Conservation (phyloP, 2,113 vertebrate species). For the Acrocephalus arundinaceus region DNA sequence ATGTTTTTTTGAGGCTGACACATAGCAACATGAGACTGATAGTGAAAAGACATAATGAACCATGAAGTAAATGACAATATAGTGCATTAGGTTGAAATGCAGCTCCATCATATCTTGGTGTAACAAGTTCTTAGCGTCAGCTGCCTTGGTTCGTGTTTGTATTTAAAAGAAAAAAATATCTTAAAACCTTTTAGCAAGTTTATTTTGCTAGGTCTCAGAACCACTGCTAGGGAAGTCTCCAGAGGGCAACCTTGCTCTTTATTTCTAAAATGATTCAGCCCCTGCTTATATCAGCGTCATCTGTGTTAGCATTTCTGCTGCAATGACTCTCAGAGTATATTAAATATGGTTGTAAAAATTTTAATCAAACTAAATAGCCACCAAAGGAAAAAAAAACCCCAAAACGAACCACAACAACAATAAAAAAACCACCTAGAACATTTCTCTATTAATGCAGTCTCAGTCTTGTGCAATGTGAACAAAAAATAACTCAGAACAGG, state of each 20-base stretch:
- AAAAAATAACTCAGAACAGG: background rate
- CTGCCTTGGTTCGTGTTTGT: background rate
- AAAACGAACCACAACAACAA: no score
- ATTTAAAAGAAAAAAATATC: background rate
- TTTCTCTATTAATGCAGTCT: background rate
- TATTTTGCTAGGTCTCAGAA: background rate
- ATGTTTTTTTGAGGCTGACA: background rate
- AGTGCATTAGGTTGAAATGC: background rate
- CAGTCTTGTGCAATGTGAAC: background rate
- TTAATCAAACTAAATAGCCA: background rate
- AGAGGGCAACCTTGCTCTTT: slow-evolving; percentile 61
- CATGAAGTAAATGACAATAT: background rate
- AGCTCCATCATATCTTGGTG: background rate
- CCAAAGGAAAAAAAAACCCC: background rate
- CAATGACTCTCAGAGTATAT: background rate
- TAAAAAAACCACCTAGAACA: background rate
- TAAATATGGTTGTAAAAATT: background rate
- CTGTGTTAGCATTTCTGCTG: background rate
- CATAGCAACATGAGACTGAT: background rate
- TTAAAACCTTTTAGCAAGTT: background rate
- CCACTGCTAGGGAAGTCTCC: background rate
- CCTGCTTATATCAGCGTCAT: background rate
- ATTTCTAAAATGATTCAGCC: background rate
- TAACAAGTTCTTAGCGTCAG: background rate
- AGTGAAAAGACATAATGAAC: background rate